Base-by-base conservation (phyloP, 2,113 vertebrate genomes). In the Nematolebias whitei region DNA sequence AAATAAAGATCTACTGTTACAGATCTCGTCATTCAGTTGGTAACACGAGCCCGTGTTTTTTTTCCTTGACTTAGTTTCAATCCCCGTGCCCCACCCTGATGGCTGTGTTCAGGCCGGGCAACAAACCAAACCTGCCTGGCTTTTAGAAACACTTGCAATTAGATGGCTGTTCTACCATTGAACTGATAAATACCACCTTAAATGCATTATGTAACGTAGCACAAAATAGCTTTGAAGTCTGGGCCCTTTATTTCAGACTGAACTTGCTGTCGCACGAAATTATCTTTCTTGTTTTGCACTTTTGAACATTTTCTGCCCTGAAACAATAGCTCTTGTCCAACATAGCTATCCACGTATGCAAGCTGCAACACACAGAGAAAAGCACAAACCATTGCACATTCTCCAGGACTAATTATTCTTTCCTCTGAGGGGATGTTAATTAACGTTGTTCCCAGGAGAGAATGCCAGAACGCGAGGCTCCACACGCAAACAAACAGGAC, bases 391-490 rank as follows among this genome's bases (percentile, higher is more conserved):
- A 47, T 54, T 74, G 68, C 20, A 43, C 49, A 62, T 69, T 76
- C 57, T 72, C 54, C 41, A 39, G 26, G 40, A 49, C 54, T 87
- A 83, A 84, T 82, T 73, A 85, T 73, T 40, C 12, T 55, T 38
- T 69, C 50, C 57, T 74, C 63, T 15, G 60, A 56, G 55, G 71
- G 26, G 47, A 22, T 57, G 68, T 71, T 87, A 75, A 87, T 86
- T 83, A 76, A 74, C 32, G 6, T 35, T n/a, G 58, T 81, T 85
- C 85, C 85, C 80, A 71, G 38, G 79, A 82, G 76, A 62, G 59
- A 39, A 63, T 24, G 45, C 38, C 71, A 76, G 51, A 69, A 66
- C 73, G 45, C 66, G 62, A 82, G 48, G 52, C 32, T 38, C 14
- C 23, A 45, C 29, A 24, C 47, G 53, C 50, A 58, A 10, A 35